phyloP scores from a whole-genome alignment of 2,888 invertebrate species.

The Gymnosoma rotundatum region DNA sequence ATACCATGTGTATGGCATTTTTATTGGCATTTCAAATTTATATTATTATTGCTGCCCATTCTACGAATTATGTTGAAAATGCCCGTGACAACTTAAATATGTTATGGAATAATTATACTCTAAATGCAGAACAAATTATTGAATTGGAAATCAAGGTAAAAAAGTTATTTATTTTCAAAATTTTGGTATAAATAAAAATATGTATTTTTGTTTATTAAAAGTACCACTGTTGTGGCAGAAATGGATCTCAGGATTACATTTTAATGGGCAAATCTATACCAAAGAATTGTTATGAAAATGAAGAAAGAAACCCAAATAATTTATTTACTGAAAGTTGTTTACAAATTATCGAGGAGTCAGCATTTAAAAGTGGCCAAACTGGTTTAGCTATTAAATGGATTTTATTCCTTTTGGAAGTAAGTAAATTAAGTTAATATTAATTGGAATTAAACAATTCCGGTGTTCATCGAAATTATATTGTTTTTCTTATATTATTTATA shows the following conservation, averaged over 20 bases:
- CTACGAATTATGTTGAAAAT: conserved; percentile 77
- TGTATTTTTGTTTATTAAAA: conserved; percentile 41
- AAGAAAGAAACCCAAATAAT: conserved; percentile 69
- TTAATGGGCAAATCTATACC: conserved; percentile 74
- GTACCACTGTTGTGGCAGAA: conserved; percentile 79
- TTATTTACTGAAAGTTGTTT: conserved; percentile 74
- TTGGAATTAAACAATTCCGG: background rate
- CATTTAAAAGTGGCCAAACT: conserved; percentile 75
- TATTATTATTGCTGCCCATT: conserved; percentile 77
- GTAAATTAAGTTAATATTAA: conserved; percentile 54
- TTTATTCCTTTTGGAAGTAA: conserved; percentile 76
- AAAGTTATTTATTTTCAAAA: background rate
- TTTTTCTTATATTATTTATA: too few relatives aligned
- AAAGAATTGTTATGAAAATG: conserved; percentile 74
- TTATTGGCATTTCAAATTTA: conserved; percentile 87
- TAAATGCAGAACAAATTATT: conserved; percentile 72
- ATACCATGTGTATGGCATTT: conserved; percentile 87
- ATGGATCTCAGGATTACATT: conserved; percentile 77
- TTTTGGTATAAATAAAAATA: background rate
- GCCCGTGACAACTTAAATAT: conserved; percentile 74
- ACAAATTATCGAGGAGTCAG: conserved; percentile 74
- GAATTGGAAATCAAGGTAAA: conserved; percentile 75
- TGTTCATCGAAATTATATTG: too few relatives aligned
- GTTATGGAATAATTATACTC: conserved; percentile 75
- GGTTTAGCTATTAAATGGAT: conserved; percentile 78